These are phyloP conservation scores for Pogonognathellus flavescens DNA, from an alignment of 1,140 invertebrate species.

Conservation along the genomic window DNA sequence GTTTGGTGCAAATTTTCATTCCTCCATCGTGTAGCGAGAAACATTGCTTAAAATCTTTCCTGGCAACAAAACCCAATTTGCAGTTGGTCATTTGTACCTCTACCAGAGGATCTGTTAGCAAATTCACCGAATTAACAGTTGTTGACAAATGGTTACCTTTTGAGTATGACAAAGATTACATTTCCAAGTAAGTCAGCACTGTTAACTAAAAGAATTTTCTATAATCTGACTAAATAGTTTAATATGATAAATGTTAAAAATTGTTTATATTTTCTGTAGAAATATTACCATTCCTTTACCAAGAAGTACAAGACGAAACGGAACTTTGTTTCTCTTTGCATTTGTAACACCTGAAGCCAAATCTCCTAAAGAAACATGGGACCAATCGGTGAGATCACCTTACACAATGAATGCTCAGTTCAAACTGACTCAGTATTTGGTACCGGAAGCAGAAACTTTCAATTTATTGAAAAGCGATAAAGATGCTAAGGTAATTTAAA, in stretches of 20 bases:
- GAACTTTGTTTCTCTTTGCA: constrained; percentile 80
- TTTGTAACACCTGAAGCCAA: constrained; percentile 72
- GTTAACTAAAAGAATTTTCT: neutral
- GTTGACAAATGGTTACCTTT: constrained; percentile 63
- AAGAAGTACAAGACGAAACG: constrained; percentile 80
- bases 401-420: constrained; percentile 74
- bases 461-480: constrained; percentile 77
- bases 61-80: constrained; percentile 71
- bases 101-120: constrained; percentile 50
- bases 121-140: constrained; percentile 64
- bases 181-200: constrained; percentile 50
- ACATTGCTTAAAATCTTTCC: constrained; percentile 70
- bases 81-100: constrained; percentile 73
- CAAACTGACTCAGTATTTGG: constrained; percentile 77
- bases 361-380: constrained; percentile 70
- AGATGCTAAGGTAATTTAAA: constrained; percentile 66
- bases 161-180: constrained; percentile 62
- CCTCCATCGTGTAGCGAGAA: constrained; percentile 77
- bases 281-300: constrained; percentile 78
- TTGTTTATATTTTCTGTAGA: constrained; percentile 70
- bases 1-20: constrained; percentile 79
- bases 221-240: constrained; percentile 45
- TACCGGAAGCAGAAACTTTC: constrained; percentile 82
- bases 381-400: constrained; percentile 72
- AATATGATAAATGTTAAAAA: constrained; percentile 35